These are phyloP conservation scores for Micropoecilia bifurca DNA, from an alignment of 2,797 vertebrate genomes.

Conservation along the genomic window DNA sequence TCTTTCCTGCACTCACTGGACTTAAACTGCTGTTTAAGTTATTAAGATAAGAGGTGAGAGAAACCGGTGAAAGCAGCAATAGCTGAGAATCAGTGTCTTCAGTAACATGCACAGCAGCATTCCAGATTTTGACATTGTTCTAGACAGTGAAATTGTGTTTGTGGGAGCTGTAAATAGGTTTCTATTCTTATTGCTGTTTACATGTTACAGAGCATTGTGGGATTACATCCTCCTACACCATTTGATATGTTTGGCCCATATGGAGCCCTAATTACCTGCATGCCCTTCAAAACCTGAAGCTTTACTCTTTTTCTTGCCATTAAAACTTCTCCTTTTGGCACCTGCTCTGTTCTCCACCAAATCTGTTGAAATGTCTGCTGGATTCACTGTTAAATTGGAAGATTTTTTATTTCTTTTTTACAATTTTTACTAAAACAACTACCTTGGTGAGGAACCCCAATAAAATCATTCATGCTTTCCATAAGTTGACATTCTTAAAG, in stretches of 20 bases:
- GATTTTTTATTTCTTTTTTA: neutral
- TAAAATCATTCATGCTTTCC: neutral
- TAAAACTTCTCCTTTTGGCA: neutral
- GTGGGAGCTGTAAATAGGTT: slow-evolving; percentile 1
- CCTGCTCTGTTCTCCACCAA: neutral
- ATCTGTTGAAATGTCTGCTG: neutral
- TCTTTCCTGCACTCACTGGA: neutral
- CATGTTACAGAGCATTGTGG: neutral
- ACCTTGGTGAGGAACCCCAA: neutral
- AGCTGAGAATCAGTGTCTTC: neutral
- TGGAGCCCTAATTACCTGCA: neutral
- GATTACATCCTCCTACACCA: neutral
- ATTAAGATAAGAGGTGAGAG: slow-evolving; percentile 18
- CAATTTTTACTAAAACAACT: neutral
- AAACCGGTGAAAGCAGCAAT: neutral
- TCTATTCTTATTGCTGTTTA: neutral
- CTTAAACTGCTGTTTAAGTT: slow-evolving; percentile 27
- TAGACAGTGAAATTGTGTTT: neutral
- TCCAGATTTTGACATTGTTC: slow-evolving; percentile 2
- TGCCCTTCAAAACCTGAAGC: neutral
- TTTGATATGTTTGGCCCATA: neutral
- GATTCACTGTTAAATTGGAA: neutral
- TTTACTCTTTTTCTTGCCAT: neutral
- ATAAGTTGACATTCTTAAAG: neutral
- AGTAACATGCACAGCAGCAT: slow-evolving; percentile 1